Evolutionary conservation across 2,797 vertebrate species (phyloP).

Genomic region (Carcharodon carcharias): DNA sequence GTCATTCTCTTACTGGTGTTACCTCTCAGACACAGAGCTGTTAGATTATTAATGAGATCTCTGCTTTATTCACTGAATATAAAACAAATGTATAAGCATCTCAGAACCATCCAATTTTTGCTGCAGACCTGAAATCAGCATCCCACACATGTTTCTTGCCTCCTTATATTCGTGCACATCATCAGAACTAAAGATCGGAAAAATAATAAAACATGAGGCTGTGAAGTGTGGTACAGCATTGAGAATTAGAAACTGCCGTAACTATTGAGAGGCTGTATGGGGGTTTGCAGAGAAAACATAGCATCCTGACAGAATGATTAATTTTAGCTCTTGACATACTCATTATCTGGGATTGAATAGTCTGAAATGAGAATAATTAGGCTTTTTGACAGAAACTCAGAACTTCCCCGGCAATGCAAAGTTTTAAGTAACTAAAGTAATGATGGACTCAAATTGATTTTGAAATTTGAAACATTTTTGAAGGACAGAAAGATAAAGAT

Average conservation of each 20-base stretch:
- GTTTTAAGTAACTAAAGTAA: constrained; percentile 32
- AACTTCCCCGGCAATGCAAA: neutral
- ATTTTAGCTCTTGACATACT: neutral
- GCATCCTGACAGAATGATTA: constrained; percentile 18
- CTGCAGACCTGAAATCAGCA: neutral
- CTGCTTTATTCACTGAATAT: neutral
- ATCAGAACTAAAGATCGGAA: neutral
- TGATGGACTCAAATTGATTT: constrained; percentile 12
- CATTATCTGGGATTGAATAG: constrained; percentile 18
- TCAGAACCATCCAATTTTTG: neutral
- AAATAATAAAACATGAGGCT: neutral
- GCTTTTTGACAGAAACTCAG: neutral
- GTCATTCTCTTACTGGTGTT: neutral
- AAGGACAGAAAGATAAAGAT: neutral
- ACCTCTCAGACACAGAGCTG: neutral
- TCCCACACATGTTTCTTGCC: neutral
- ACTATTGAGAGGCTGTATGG: neutral
- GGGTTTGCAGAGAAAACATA: constrained; percentile 19
- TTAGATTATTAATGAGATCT: constrained; percentile 8
- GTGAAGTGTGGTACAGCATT: neutral
- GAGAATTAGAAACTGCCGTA: neutral
- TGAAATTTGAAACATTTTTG: neutral
- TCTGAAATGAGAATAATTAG: constrained; percentile 12
- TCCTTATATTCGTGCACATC: neutral
- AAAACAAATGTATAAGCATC: neutral